Base-by-base conservation (phyloP, 64 coral and sea anemone genomes). In the Actinia tenebrosa region DNA sequence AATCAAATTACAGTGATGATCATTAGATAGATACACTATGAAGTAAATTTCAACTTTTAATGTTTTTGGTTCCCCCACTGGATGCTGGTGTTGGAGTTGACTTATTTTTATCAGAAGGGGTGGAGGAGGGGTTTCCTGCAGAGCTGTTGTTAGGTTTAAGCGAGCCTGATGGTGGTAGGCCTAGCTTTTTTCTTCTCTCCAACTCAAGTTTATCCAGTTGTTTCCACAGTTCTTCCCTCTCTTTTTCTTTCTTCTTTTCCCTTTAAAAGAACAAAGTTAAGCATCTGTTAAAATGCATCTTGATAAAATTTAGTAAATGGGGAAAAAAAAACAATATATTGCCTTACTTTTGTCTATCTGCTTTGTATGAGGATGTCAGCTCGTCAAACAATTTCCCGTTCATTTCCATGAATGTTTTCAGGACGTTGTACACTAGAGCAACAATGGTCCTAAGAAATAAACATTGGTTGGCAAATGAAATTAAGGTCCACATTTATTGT, bases 381-480 rank as follows among this genome's bases (percentile, higher is more conserved):
- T 99, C 96, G 63, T 99, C 96, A 88, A 99, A 99, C 80, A 99
- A 89, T 85, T 99, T 99, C 44, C 93, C 89, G 81, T 99, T 99
- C 96, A 99, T 99, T 88, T 99, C 96, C 96, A 99, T 99, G 79
- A 99, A 99, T 53, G 93, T 99, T 89, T 99, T 99, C 88, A 99
- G 91, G 77, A 99, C 96, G 50, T 99, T 99, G 89, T 99, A 99
- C n/a, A 99, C 96, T 64, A 99, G 78, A 16, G 96, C 96, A 80
- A 99, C 96, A 84, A 99, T 99, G 75, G 96, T 99, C 88, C 96
- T 99, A 77, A n/a, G 91, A 93, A 62, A 75, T 37, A 30, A 42
- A 66, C 18, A 66, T 16, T 58, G 15, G 7, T 58, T 58, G 0
- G 10, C 15, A 58, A 58, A 58, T 58, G 56, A 58, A 58, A 58